Evolutionary conservation across 2,113 vertebrate genomes (phyloP), one percentile per base, ranked within the genome.

Genomic region (Dendropsophus ebraccatus): DNA sequence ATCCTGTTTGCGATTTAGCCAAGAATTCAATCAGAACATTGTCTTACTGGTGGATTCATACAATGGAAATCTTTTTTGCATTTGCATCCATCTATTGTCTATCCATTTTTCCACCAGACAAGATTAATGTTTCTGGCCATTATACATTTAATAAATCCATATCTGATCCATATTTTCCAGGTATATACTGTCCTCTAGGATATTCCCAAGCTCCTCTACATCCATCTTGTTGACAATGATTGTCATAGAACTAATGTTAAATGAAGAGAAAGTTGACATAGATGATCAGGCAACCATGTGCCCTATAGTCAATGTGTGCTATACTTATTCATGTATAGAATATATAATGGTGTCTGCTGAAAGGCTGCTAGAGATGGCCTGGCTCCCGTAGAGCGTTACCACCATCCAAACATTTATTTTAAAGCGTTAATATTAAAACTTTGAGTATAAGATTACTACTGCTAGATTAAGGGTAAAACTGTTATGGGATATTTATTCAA

Each of bases 151-250:
- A 69, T 69, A 69, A 19, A 69, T 69, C 32, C 65, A 37, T 37
- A 69, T 69, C 65, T 69, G 65, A 69, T 69, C 30, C 65, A 69
- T 69, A 69, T 69, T 69, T 69, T 69, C 17, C 32, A 69, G 65
- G 65, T 69, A 37, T 35, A 37, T 69, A 37, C 9, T 69, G 30
- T 69, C 30, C 17, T 21, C 62, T 17, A 67, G 62, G 14, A 32
- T 67, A 67, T 67, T 67, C 28, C 60, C 0, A 5, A 67, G 28
- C 28, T 32, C 16, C 32, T 69, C 30, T 69, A 14, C 30, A 69
- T 69, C 30, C 16, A 69, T 69, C 16, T 37, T 69, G 65, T 69
- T 69, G 65, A 69, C 14, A 69, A 37, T 37, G 12, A 35, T 6
- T 16, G 35, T 69, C 65, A 69, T 21, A 35, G 17, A 37, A 21